Base-by-base conservation (phyloP, 1,140 invertebrate species). In the Adoxophyes honmai region DNA sequence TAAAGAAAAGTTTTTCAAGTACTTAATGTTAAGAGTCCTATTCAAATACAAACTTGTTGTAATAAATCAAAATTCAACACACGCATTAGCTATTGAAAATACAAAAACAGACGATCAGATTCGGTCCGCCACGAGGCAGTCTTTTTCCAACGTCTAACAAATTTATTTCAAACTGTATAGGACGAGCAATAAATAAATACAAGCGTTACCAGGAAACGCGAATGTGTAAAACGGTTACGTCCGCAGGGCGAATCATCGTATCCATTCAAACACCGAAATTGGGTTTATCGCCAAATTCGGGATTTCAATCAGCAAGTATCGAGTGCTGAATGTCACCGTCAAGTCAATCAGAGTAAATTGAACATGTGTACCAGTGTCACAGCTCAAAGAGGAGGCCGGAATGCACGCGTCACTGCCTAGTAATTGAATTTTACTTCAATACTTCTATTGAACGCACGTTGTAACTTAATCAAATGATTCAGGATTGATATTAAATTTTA, bases 331-430 rank as follows among this genome's bases (percentile, higher is more conserved):
- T 65, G 64, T 67, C 44, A 60, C 63, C 64, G 73, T 73, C 66
- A 61, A 73, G 70, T 75, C 73, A 75, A 78, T 78, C 73, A 78
- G 64, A 57, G 53, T 57, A 71, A 75, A 78, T 78, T 75, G 68
- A 68, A 75, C 67, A 66, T 68, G 75, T 16, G 42, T 18, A 28
- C 42, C 42, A 48, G 16, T 48, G 42, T 48, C 42, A 48, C 42
- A 13, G 42, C 18, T 48, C 42, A 48, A 48, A 48, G 42, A 33
- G 42, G 28, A 48, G 18, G 18, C 15, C 15, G 39, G 18, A 21
- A 28, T 18, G 11, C 18, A 13, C 42, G 21, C 42, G 16, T 21
- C 42, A 44, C 15, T 16, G 38, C 15, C 7, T 48, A 21, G 21
- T 48, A 48, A 48, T 48, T 48, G n/a, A 33, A 48, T 48, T 28